These are phyloP conservation scores for Asteroscopus sphinx DNA, from an alignment of 2,888 invertebrate species.

Conservation along the genomic window DNA sequence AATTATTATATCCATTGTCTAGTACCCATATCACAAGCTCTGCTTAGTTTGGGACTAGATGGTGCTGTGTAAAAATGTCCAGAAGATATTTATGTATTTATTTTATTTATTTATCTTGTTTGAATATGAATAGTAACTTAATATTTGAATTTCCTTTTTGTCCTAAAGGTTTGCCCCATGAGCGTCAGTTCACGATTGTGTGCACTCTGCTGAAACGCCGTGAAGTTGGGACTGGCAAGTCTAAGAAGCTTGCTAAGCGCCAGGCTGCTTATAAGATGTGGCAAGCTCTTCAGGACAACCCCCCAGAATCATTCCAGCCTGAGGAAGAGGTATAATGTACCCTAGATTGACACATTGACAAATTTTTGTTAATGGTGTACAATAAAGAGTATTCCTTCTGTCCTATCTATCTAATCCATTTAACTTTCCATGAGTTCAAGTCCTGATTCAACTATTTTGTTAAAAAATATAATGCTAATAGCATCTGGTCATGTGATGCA, in stretches of 20 bases:
- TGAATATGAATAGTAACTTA: not conserved
- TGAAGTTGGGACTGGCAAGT: conserved; percentile 97
- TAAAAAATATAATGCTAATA: not conserved
- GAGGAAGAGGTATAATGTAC: conserved; percentile 90
- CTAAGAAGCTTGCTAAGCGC: conserved; percentile 99
- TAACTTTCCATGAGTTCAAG: no score
- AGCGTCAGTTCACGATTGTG: conserved; percentile 97
- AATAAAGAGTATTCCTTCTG: no score
- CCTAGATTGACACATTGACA: no score
- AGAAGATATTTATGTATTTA: no score
- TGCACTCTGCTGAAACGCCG: conserved; percentile 96
- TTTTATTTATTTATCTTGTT: no score
- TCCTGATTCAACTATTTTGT: no score
- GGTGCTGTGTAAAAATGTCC: no score
- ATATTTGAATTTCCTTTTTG: conserved; percentile 5
- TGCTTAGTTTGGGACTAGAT: no score
- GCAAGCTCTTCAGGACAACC: conserved; percentile 94
- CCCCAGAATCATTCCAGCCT: conserved; percentile 92
- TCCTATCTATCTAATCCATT: no score
- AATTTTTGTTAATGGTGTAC: no score
- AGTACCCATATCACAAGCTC: no score
- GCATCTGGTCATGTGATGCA: not conserved
- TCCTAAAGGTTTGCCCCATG: conserved; percentile 94
- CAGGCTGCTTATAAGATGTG: conserved; percentile 98
- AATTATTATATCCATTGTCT: no score